Conservation (phyloP, 2,797 vertebrate genomes). For the Otolemur crassicaudatus region DNA sequence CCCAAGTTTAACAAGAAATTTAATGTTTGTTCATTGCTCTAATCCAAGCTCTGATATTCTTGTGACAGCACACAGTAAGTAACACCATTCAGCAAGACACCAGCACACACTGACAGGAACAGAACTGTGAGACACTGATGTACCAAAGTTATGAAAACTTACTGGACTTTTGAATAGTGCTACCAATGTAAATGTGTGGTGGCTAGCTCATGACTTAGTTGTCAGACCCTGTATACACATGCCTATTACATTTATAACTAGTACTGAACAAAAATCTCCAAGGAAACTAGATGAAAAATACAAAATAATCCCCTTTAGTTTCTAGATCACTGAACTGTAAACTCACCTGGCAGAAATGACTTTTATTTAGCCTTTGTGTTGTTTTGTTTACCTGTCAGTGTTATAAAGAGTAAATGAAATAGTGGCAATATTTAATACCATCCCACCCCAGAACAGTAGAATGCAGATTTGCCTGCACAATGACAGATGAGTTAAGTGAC, state of each 20-base stretch:
- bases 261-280: background rate
- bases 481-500: background rate
- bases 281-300: background rate
- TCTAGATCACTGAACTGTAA: background rate
- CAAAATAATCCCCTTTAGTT: background rate
- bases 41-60: too few species aligned
- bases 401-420: slow-evolving; percentile 34
- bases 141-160: too few species aligned
- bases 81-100: too few species aligned
- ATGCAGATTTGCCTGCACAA: background rate
- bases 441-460: background rate
- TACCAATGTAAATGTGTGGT: too few species aligned
- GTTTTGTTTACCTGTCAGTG: background rate
- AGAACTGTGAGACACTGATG: too few species aligned
- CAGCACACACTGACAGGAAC: too few species aligned
- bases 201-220: too few species aligned
- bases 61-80: too few species aligned
- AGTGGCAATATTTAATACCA: background rate
- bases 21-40: too few species aligned
- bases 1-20: too few species aligned
- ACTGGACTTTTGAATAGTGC: too few species aligned
- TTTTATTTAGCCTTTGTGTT: slow-evolving; percentile 27
- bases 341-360: background rate
- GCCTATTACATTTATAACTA: background rate
- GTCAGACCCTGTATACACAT: too few species aligned